These are phyloP conservation scores for Seira ritae DNA, from an alignment of 2,888 invertebrate genomes.

Conservation along the genomic window DNA sequence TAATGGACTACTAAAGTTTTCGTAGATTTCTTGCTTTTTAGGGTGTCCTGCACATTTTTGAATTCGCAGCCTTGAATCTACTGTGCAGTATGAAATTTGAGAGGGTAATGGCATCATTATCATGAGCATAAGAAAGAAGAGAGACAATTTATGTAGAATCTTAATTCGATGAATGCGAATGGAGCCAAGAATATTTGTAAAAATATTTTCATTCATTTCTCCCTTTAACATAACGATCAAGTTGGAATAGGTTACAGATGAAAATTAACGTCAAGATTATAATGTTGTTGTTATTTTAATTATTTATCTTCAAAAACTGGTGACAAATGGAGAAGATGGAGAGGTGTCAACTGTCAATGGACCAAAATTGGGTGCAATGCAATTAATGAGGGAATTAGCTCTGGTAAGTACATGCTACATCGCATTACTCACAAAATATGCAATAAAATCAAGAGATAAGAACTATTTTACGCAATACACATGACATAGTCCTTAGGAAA, in stretches of 20 bases:
- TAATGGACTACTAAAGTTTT: too few relatives aligned
- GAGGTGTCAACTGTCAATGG: too few relatives aligned
- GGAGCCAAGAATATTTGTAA: constrained; percentile 8
- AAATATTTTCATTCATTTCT: constrained; percentile 19
- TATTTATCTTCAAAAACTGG: too few relatives aligned
- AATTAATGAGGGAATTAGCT: too few relatives aligned
- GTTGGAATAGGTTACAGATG: too few relatives aligned
- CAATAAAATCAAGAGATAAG: not conserved
- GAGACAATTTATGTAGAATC: not conserved
- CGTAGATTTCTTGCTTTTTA: too few relatives aligned
- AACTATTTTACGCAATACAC: not conserved
- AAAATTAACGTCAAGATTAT: too few relatives aligned
- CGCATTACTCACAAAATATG: not conserved
- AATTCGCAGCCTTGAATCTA: not conserved
- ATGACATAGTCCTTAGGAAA: not conserved
- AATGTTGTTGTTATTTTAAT: too few relatives aligned
- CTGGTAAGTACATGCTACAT: not conserved
- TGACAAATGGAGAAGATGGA: too few relatives aligned
- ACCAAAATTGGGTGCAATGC: too few relatives aligned
- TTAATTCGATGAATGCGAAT: not conserved
- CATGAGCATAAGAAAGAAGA: constrained; percentile 20
- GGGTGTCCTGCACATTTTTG: not conserved
- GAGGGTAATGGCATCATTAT: constrained; percentile 33
- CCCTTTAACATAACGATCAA: too few relatives aligned
- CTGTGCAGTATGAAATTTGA: not conserved